A percentile compares a stretch with the other conserved stretches of the same genome.
phyloP scores from a whole-genome alignment of 1,140 invertebrate species.

The Phocides pigmalion region DNA sequence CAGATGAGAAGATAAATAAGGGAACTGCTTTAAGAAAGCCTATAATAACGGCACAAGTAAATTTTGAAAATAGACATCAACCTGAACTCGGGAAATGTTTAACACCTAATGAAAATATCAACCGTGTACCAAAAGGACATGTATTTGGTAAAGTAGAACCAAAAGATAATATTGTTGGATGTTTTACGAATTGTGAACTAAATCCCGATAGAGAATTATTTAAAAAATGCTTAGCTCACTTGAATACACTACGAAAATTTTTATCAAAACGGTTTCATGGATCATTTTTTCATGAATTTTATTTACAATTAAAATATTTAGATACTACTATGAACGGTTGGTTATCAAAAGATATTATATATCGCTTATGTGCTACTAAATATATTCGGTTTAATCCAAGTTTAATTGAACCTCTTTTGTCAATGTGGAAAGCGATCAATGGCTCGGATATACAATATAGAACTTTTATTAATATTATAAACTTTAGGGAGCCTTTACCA shows the following conservation, averaged over 20 bases:
- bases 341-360: slow-evolving; percentile 63
- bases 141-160: slow-evolving; percentile 68
- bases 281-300: background rate
- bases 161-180: slow-evolving; percentile 59
- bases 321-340: slow-evolving; percentile 42
- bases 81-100: slow-evolving; percentile 66
- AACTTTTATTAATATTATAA: slow-evolving; percentile 62
- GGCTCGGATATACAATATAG: slow-evolving; percentile 63
- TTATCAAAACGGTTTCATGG: background rate
- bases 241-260: background rate
- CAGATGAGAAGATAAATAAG: slow-evolving; percentile 64
- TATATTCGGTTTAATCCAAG: slow-evolving; percentile 63
- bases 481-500: slow-evolving; percentile 61
- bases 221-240: background rate
- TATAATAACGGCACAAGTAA: slow-evolving; percentile 67
- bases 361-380: slow-evolving; percentile 51
- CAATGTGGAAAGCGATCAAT: slow-evolving; percentile 64
- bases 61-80: slow-evolving; percentile 59
- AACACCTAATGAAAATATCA: slow-evolving; percentile 77
- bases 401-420: slow-evolving; percentile 64
- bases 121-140: slow-evolving; percentile 67
- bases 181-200: slow-evolving; percentile 67
- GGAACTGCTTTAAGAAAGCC: slow-evolving; percentile 53
- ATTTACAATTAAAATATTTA: background rate
- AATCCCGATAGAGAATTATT: slow-evolving; percentile 48